Percentiles rank a stretch among this genome's conserved stretches.
phyloP scores from a whole-genome alignment of 1,140 invertebrate species.

The Saccostrea glomerata region DNA sequence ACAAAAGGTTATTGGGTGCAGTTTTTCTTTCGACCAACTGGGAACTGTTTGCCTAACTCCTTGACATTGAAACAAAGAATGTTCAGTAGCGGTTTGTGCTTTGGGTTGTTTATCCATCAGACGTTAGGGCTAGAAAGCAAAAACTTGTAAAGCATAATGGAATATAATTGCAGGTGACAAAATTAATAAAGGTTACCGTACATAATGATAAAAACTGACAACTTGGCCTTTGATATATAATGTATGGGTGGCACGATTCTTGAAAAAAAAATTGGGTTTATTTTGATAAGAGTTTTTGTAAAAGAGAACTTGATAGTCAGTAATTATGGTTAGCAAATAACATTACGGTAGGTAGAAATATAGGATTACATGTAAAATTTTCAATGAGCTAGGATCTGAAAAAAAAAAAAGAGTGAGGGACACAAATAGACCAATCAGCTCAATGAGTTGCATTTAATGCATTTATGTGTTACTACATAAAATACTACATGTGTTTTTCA shows the following conservation, averaged over 20 bases:
- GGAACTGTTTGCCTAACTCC: background rate
- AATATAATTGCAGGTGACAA: background rate
- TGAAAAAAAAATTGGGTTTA: background rate
- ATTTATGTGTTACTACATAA: too few relatives aligned
- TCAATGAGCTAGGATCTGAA: background rate
- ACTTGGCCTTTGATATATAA: background rate
- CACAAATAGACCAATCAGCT: too few relatives aligned
- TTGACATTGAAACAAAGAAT: constrained; percentile 11
- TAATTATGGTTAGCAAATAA: background rate
- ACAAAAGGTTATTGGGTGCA: constrained; percentile 30
- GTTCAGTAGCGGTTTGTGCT: background rate
- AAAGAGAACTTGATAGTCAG: background rate
- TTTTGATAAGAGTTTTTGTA: background rate
- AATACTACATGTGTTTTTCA: too few relatives aligned
- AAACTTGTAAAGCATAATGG: constrained; percentile 15
- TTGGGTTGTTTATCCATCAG: background rate
- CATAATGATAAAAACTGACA: background rate
- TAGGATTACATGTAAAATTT: too few relatives aligned
- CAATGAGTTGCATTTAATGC: too few relatives aligned
- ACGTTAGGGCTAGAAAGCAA: background rate
- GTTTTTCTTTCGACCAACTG: constrained; percentile 14
- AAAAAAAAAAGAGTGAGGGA: too few relatives aligned
- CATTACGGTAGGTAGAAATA: background rate
- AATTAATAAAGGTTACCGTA: background rate
- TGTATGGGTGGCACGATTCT: too few relatives aligned